phyloP scores from a whole-genome alignment of 2,888 invertebrate species.

The Ceramica pisi region DNA sequence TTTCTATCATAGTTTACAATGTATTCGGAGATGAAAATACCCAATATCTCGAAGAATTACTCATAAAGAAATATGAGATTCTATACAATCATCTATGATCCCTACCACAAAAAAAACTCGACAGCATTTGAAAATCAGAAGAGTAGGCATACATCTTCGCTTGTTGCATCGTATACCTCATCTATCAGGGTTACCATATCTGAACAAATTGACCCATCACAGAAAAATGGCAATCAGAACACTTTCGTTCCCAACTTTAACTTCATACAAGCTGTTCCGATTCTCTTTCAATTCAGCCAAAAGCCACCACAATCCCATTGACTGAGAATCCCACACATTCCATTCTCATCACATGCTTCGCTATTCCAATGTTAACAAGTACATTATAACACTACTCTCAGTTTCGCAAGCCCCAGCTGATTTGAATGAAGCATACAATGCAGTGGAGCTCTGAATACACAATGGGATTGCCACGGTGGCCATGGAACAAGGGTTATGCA shows the following conservation, averaged over 20 bases:
- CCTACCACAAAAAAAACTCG: no score
- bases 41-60: no score
- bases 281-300: constrained; percentile 17
- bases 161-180: background rate
- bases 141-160: no score
- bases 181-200: no score
- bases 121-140: no score
- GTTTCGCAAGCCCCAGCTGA: constrained; percentile 65
- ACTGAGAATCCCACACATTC: constrained; percentile 33
- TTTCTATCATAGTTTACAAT: no score
- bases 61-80: no score
- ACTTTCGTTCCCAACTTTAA: background rate
- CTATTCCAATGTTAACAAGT: constrained; percentile 33
- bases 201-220: no score
- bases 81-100: background rate
- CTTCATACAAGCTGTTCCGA: background rate
- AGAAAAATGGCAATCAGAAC: background rate
- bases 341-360: constrained; percentile 18
- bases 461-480: constrained; percentile 63
- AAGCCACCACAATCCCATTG: constrained; percentile 21
- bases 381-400: background rate
- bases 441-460: constrained; percentile 57
- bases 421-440: constrained; percentile 63
- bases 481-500: constrained; percentile 55
- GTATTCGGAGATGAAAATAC: no score